Conservation (phyloP, 2,113 vertebrate genomes). For the Cyanoderma ruficeps region DNA sequence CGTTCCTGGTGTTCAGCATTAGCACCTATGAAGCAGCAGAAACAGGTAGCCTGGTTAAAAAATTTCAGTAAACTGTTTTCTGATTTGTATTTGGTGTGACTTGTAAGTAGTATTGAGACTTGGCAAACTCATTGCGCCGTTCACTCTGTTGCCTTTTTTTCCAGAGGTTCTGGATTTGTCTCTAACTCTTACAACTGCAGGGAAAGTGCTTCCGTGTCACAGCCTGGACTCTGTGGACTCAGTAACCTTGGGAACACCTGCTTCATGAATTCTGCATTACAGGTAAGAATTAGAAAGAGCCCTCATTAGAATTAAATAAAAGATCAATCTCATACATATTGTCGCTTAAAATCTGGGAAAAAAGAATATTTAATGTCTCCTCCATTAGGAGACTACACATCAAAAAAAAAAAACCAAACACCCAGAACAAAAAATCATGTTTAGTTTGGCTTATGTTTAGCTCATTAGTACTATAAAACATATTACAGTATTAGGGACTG, state of each 20-base stretch:
- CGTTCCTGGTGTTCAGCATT: not conserved
- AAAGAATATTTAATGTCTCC: not conserved
- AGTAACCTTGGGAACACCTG: constrained; percentile 98
- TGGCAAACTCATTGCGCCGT: not conserved
- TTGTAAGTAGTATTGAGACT: not conserved
- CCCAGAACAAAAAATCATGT: not conserved
- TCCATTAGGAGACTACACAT: not conserved
- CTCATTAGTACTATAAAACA: not conserved
- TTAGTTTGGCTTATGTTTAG: not conserved
- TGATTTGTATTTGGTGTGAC: not conserved
- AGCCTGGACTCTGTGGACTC: constrained; percentile 93
- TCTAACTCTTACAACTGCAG: constrained; percentile 90
- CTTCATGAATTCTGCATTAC: constrained; percentile 98
- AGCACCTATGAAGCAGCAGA: not conserved
- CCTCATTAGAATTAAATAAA: not conserved
- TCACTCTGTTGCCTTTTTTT: constrained; percentile 23
- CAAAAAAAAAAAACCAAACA: not conserved
- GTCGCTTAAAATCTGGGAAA: not conserved
- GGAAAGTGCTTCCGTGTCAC: constrained; percentile 80
- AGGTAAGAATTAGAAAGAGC: constrained; percentile 75
- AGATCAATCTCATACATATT: not conserved
- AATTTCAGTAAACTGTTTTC: not conserved
- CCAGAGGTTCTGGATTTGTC: constrained; percentile 86
- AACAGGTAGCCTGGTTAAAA: not conserved
- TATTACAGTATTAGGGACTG: not conserved